Evolutionary conservation across 2,888 invertebrate species (phyloP), one percentile per base, ranked within the genome.

Genomic region (Drosophila engyochracea): DNA sequence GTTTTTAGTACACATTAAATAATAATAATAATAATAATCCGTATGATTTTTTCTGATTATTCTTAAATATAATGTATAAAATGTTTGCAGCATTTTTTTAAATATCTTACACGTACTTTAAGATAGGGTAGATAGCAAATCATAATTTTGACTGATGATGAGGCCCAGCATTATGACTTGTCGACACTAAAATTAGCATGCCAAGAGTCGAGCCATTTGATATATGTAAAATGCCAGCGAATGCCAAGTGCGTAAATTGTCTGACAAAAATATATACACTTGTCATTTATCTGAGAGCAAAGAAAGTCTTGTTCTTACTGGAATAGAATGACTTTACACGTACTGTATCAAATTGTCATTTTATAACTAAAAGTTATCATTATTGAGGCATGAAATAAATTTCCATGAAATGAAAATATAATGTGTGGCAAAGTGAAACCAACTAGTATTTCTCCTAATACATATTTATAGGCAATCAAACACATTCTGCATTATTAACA

Each of bases 201-300:
- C 62, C 77, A 57, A 68, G 57, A 70, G 62, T 53, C 80, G 51
- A 55, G 54, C 22, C 62, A 61, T 55, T 52, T 35, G 57, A 66
- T 51, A 64, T 79, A 52, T 64, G 25, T 39, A 44, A 53, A 62
- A 59, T 64, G 49, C 31, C 30, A 55, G 47, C 30, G 19, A 41
- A 51, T 70, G 35, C 31, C 57, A 28, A 39, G 51, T 59, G 62
- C 33, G 49, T 37, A 76, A 79, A 82, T 79, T 64, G 74, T 19
- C 71, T 81, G 81, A 82, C 81, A 82, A 71, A 76, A 82, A 65
- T 76, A 30, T 62, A 59, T 58, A 35, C 55, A 31, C 44, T 39
- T 54, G 62, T 70, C 83, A 69, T 81, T 81, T 71, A 67, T 78
- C 61, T 63, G 47, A 16, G 51, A 53, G 28, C 10, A 19, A 44